Conservation (phyloP, 2,113 vertebrate species). For the Phrynosoma platyrhinos region DNA sequence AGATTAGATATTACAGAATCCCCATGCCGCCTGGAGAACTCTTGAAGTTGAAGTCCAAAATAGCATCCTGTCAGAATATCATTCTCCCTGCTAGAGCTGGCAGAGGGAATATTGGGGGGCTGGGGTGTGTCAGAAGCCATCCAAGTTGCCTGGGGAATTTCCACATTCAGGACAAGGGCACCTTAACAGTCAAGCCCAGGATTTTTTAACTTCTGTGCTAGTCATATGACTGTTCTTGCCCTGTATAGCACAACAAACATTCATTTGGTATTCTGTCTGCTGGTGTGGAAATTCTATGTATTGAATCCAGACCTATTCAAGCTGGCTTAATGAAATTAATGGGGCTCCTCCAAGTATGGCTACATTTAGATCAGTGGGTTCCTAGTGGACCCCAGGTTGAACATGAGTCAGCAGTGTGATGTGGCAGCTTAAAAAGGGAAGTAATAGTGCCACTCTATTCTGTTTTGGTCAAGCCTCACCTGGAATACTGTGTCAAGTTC, state of each 20-base stretch:
- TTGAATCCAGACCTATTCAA: not conserved
- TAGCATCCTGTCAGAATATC: not conserved
- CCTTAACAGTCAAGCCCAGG: not conserved
- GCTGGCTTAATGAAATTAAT: not conserved
- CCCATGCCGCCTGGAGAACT: not conserved
- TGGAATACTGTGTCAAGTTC: too few species aligned
- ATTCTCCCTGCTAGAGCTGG: not conserved
- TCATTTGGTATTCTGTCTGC: not conserved
- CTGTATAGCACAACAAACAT: not conserved
- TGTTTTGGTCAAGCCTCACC: too few species aligned
- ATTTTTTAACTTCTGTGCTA: not conserved
- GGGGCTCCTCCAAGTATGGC: not conserved
- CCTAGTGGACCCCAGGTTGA: not conserved
- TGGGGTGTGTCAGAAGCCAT: not conserved
- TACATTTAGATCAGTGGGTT: not conserved
- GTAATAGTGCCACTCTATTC: too few species aligned
- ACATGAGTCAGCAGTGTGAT: too few species aligned
- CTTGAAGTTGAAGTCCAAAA: not conserved
- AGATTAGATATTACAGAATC: too few species aligned
- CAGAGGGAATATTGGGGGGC: not conserved
- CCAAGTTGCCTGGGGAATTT: not conserved
- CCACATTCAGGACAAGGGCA: not conserved
- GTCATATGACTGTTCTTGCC: not conserved
- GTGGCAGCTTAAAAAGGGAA: too few species aligned
- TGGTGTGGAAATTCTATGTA: not conserved